Conservation (phyloP, 2,113 vertebrate genomes). For the Rhinoderma darwinii region DNA sequence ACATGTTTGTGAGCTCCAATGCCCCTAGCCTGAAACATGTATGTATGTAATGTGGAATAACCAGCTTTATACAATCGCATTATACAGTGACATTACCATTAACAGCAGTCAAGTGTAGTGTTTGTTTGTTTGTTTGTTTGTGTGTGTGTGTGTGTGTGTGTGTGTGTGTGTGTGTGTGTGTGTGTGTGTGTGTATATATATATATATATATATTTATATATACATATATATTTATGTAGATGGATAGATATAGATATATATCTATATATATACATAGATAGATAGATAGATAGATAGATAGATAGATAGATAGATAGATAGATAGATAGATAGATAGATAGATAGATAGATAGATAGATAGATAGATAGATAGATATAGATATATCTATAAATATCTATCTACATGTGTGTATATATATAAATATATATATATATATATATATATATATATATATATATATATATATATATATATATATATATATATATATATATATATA, state of each 20-base stretch:
- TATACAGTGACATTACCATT: neutral
- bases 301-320: too few species aligned
- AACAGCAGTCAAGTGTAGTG: neutral
- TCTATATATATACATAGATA: too few species aligned
- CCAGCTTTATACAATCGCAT: neutral
- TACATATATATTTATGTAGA: too few species aligned
- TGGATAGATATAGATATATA: too few species aligned
- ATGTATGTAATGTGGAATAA: neutral
- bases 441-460: neutral
- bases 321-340: too few species aligned
- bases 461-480: neutral
- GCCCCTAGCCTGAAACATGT: neutral
- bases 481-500: neutral
- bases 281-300: too few species aligned
- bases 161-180: neutral
- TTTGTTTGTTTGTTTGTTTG: too few species aligned
- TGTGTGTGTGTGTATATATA: neutral
- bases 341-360: neutral
- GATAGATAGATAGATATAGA: constrained; percentile 1
- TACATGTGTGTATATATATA: neutral
- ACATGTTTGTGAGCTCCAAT: neutral
- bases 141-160: too few species aligned
- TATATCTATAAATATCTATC: neutral
- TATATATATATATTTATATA: too few species aligned
- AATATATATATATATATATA: neutral